A percentile compares a stretch with the other conserved stretches of the same genome.
Evolutionary conservation across 2,888 invertebrate species (phyloP).

Genomic region (Danaus chrysippus): DNA sequence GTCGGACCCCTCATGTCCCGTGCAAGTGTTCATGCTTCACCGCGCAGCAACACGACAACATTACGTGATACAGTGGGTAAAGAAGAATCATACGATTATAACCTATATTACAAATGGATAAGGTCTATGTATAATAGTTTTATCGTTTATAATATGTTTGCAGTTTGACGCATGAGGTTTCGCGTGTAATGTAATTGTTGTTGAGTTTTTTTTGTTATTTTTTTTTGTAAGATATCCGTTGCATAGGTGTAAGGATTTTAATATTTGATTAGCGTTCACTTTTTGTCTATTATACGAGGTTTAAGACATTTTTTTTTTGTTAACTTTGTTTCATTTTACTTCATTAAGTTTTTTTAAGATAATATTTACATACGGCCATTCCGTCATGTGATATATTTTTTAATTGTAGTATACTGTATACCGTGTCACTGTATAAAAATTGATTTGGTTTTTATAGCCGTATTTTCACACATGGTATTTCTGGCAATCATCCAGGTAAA

Average conservation of each 20-base stretch:
- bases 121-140: constrained; percentile 11
- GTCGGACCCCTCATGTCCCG: constrained; percentile 67
- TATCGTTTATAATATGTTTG: constrained; percentile 40
- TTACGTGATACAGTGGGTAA: constrained; percentile 16
- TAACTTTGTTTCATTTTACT: background rate
- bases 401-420: too few species aligned
- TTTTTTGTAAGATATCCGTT: constrained; percentile 48
- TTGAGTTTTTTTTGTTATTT: constrained; percentile 66
- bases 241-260: constrained; percentile 38
- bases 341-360: background rate
- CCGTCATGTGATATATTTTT: too few species aligned
- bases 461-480: too few species aligned
- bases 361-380: too few species aligned
- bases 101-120: constrained; percentile 27
- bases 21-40: constrained; percentile 72
- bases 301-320: background rate
- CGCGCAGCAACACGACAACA: constrained; percentile 43
- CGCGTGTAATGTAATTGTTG: constrained; percentile 73
- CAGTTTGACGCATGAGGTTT: constrained; percentile 74
- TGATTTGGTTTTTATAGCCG: too few species aligned
- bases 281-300: background rate
- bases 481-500: too few species aligned
- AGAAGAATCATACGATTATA: constrained; percentile 28
- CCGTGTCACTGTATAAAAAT: too few species aligned
- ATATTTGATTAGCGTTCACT: constrained; percentile 33